Percentiles rank a stretch among this genome's conserved stretches.
phyloP scores from a whole-genome alignment of 2,797 vertebrate species.

The Siniperca scherzeri region DNA sequence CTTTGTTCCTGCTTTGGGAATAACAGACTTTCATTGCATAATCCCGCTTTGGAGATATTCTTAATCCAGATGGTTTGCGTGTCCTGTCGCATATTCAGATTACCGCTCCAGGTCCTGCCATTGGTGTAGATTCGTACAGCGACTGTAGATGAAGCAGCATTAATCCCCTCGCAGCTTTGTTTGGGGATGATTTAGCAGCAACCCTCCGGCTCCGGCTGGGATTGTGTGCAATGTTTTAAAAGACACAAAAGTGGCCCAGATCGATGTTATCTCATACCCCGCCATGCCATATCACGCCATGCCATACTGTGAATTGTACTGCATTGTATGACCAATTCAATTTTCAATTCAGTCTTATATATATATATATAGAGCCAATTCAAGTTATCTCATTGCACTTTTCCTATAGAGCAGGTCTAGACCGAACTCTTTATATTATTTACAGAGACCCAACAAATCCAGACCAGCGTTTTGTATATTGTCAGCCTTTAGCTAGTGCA shows the following conservation, averaged over 20 bases:
- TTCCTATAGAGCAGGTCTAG: no score
- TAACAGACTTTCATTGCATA: conserved; percentile 48
- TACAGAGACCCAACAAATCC: no score
- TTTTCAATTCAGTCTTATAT: no score
- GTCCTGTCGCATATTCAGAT: conserved; percentile 51
- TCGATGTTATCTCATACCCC: background rate
- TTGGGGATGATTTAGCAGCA: conserved; percentile 44
- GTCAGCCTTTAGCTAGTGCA: background rate
- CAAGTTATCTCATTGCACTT: no score
- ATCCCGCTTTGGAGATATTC: conserved; percentile 53
- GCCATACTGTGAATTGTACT: background rate
- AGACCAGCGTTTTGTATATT: background rate
- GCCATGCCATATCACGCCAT: background rate
- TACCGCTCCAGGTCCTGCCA: conserved; percentile 25
- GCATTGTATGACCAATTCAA: no score
- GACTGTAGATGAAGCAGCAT: conserved; percentile 61
- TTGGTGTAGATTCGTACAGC: conserved; percentile 28
- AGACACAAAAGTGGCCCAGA: conserved; percentile 5
- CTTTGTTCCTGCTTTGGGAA: conserved; percentile 45
- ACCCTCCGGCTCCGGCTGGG: background rate
- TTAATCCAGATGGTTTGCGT: conserved; percentile 63
- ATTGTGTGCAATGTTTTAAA: conserved; percentile 14
- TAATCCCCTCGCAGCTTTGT: conserved; percentile 44
- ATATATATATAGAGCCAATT: no score
- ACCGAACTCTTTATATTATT: no score